These are phyloP conservation scores for Pristionchus mayeri DNA, from an alignment of 2,888 invertebrate species.

Conservation along the genomic window DNA sequence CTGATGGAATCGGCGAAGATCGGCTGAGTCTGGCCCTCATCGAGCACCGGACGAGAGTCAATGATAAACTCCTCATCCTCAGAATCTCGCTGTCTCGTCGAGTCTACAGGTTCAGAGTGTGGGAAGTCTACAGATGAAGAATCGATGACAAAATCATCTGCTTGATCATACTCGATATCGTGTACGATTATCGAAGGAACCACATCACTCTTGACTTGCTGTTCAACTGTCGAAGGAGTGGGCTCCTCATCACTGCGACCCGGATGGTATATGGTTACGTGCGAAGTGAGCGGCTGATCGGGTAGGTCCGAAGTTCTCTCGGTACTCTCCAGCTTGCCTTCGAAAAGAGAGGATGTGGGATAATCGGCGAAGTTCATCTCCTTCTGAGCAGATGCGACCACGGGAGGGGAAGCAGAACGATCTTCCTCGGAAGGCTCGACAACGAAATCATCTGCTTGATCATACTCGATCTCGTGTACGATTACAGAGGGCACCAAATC, in stretches of 20 bases:
- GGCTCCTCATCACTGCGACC: too few relatives aligned
- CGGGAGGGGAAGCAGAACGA: background rate
- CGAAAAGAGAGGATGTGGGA: slow-evolving; percentile 28
- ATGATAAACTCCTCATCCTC: background rate
- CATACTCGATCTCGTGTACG: background rate
- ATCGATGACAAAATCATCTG: background rate
- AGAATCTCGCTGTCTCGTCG: background rate
- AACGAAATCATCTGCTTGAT: background rate
- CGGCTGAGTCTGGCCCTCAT: background rate
- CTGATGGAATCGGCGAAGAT: background rate
- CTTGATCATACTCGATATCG: background rate
- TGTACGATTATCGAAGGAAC: background rate
- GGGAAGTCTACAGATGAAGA: background rate
- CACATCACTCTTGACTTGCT: too few relatives aligned
- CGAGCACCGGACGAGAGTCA: background rate
- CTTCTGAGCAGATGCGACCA: slow-evolving; percentile 9
- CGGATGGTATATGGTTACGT: too few relatives aligned
- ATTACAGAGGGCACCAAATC: background rate
- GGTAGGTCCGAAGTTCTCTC: slow-evolving; percentile 30
- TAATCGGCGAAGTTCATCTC: background rate
- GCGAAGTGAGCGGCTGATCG: background rate
- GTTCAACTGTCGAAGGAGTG: too few relatives aligned
- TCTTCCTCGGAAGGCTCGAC: background rate
- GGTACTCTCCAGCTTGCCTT: slow-evolving; percentile 27
- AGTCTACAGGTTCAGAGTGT: background rate